Percentiles rank a stretch among this genome's conserved stretches.
phyloP scores from a whole-genome alignment of 2,888 invertebrate genomes.

The Drosophila aldrichi region DNA sequence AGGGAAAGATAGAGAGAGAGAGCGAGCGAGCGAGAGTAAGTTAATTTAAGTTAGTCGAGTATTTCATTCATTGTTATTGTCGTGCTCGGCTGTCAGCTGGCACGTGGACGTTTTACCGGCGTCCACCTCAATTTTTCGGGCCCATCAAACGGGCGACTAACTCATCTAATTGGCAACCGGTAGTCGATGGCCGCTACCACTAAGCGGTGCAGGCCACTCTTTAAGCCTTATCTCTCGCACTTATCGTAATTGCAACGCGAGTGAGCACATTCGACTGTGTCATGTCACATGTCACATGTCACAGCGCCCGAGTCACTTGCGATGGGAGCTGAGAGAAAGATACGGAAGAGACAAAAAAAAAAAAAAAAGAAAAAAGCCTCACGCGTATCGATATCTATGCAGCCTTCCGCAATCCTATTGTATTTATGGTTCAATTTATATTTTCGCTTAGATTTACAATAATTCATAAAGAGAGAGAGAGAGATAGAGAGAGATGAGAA shows the following conservation, averaged over 20 bases:
- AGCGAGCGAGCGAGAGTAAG: not conserved
- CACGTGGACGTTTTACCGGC: conserved; percentile 47
- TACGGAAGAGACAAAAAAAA: conserved; percentile 1
- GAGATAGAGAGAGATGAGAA: not conserved
- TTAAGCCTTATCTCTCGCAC: conserved; percentile 40
- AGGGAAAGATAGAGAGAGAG: too few relatives aligned
- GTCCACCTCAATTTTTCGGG: conserved; percentile 53
- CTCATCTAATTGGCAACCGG: conserved; percentile 62
- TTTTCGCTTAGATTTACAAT: conserved; percentile 78
- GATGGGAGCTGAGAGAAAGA: not conserved
- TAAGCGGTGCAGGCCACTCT: conserved; percentile 30
- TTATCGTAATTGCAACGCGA: conserved; percentile 50
- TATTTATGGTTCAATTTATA: conserved; percentile 75
- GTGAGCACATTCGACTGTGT: conserved; percentile 49
- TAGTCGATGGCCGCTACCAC: conserved; percentile 4
- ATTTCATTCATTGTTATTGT: not conserved
- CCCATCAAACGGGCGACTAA: conserved; percentile 72
- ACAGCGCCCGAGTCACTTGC: conserved; percentile 9
- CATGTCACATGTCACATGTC: conserved; percentile 78
- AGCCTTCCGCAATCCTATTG: not conserved
- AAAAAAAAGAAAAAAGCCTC: conserved; percentile 54
- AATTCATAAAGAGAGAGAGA: conserved; percentile 48
- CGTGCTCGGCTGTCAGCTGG: conserved; percentile 37
- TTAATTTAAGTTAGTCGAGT: not conserved
- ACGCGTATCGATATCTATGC: conserved; percentile 70